Evolutionary conservation across 2,888 invertebrate species (phyloP).

Genomic region (Drosophila borealis): DNA sequence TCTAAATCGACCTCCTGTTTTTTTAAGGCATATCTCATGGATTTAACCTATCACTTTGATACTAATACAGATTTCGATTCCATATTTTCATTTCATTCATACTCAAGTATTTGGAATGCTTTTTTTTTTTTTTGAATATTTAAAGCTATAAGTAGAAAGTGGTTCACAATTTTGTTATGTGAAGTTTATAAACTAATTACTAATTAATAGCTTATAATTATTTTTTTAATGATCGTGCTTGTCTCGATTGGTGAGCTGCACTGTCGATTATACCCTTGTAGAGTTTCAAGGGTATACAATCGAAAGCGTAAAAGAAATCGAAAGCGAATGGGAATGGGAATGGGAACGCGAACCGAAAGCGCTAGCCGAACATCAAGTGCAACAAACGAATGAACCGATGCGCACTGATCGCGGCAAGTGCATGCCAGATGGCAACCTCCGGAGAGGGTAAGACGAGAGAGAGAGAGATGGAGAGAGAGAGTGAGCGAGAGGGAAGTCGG

Average conservation of each 20-base stretch:
- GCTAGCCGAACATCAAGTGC: constrained; percentile 70
- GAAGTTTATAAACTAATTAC: too few species aligned
- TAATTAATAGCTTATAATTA: too few species aligned
- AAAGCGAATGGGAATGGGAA: constrained; percentile 65
- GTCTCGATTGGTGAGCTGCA: constrained; percentile 5
- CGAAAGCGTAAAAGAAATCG: constrained; percentile 79
- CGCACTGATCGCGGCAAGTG: constrained; percentile 41
- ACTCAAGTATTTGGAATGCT: too few species aligned
- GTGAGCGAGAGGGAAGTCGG: constrained; percentile 5
- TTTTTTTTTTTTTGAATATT: too few species aligned
- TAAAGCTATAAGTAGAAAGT: neutral
- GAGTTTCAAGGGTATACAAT: constrained; percentile 72
- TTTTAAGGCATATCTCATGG: too few species aligned
- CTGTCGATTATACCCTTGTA: constrained; percentile 27
- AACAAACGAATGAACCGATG: constrained; percentile 68
- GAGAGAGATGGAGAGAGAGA: neutral
- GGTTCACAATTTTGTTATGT: neutral
- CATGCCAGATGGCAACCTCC: constrained; percentile 34
- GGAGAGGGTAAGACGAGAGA: neutral
- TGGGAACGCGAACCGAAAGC: constrained; percentile 30
- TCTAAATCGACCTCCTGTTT: too few species aligned
- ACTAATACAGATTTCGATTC: too few species aligned
- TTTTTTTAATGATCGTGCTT: neutral
- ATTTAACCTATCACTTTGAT: too few species aligned
- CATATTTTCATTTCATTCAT: too few species aligned